Base-by-base conservation (phyloP, 1,140 invertebrate species). In the Choristoneura fumiferana region DNA sequence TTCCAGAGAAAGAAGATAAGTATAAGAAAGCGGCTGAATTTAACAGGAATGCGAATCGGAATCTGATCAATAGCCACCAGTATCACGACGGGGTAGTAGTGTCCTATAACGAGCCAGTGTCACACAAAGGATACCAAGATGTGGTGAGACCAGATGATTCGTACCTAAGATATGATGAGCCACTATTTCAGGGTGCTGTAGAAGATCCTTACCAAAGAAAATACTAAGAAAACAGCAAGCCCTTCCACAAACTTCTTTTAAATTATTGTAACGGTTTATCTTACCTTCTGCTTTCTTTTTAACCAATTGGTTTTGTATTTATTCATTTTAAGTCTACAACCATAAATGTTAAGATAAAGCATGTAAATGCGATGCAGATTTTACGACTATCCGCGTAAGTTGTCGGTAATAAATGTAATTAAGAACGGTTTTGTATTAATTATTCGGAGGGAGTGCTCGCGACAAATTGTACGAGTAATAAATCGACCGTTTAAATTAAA, bases 401-500 rank as follows among this genome's bases (percentile, higher is more conserved):
- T 64, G 68, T 64, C 69, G 61, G 67, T 70, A 89, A 87, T 87
- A 84, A 87, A 89, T 71, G 75, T 83, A 80, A 80, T 78, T 79
- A 81, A 63, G 62, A 73, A 79, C 74, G 67, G 62, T 62, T 66
- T 69, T 70, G 80, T 81, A 84, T 84, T 85, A 89, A 87, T 87
- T 84, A 81, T 73, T 66, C 63, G 52, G 63, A 67, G 72, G 77
- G 63, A 60, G 69, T 70, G 73, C 66, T 72, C 67, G 69, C 86
- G 84, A 88, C 85, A 86, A 86, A 87, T 88, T 86, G 84, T 86
- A 77, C 81, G 67, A 78, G 84, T 67, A 84, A 89, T 87, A 89
- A 89, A 89, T 89, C 82, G 80, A 75, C 65, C 73, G 63, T 86
- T 86, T 78, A 89, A 86, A 81, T 89, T 87, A 89, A 87, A 87